Evolutionary conservation across 1,140 invertebrate species (phyloP), one percentile per base, ranked within the genome.

Genomic region (Temnothorax longispinosus): DNA sequence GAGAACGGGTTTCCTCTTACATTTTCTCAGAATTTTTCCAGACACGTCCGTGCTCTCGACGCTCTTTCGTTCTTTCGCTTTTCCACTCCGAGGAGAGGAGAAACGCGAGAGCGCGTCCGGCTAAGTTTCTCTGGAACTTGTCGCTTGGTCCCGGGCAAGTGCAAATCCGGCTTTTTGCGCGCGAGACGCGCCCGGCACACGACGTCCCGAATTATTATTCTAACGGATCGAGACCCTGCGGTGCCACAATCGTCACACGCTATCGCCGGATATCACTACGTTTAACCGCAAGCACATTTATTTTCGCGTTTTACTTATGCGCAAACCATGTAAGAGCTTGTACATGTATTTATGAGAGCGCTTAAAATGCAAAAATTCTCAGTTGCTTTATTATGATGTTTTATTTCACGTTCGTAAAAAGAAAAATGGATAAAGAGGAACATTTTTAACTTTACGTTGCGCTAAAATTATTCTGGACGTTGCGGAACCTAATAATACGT

Each of bases 101-200:
- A 86, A 87, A 85, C 7, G 47, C 77, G 78, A 54, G 58, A 64
- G 58, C 74, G 56, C 82, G 74, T n/a, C 62, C 67, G 64, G 85
- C 72, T 86, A 90, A 90, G 85, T 90, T 90, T 90, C 85, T 64
- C 78, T 87, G 85, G 85, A 89, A 90, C 77, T 89, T 90, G 88
- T 89, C 88, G 62, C 85, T 89, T 64, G 76, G 50, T 89, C 56
- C 85, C 72, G 62, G 78, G 74, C 89, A 74, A 90, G 85, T 89
- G 89, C 88, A 90, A 90, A 90, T 90, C 89, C 89, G 78, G 75
- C 87, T 76, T 85, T 89, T 76, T 87, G 85, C 52, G 62, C 56
- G 47, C 77, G 58, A 47, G 80, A 50, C 27, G 54, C 67, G 67
- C 52, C n/a, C 54, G 27, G 27, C 27, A 27, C 27, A 27, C 27